Conservation (phyloP, 2,113 vertebrate species). For the Gobio gobio region DNA sequence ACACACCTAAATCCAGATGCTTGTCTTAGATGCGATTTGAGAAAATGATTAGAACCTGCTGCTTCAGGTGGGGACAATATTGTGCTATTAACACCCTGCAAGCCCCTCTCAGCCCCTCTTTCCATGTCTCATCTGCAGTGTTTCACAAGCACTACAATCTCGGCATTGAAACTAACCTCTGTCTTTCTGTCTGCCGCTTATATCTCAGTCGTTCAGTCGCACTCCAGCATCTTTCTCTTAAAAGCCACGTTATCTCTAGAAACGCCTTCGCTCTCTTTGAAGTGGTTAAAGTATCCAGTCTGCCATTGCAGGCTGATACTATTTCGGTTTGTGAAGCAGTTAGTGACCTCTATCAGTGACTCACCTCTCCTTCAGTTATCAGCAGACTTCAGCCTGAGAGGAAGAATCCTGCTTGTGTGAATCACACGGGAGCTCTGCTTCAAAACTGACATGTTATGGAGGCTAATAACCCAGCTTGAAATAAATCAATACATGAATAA, state of each 20-base stretch:
- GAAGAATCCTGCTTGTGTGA: conserved; percentile 15
- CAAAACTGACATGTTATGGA: conserved; percentile 8
- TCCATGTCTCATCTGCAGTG: background rate
- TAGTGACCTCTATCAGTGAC: conserved; percentile 42
- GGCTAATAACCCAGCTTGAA: conserved; percentile 22
- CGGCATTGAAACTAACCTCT: conserved; percentile 27
- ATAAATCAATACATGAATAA: background rate
- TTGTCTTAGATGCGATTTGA: conserved; percentile 32
- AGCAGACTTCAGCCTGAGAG: conserved; percentile 31
- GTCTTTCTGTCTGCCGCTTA: conserved; percentile 24
- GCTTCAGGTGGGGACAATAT: conserved; percentile 13
- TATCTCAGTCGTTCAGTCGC: conserved; percentile 56
- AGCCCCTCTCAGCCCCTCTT: background rate
- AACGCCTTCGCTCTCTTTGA: conserved; percentile 29
- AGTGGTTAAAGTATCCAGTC: conserved; percentile 38
- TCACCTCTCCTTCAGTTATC: conserved; percentile 28
- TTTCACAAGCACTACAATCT: conserved; percentile 1
- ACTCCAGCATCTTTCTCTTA: conserved; percentile 50
- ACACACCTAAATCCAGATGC: conserved; percentile 11
- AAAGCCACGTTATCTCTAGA: conserved; percentile 19
- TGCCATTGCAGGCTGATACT: conserved; percentile 23
- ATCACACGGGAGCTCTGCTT: conserved; percentile 8
- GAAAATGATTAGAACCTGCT: conserved; percentile 43
- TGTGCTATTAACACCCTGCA: background rate
- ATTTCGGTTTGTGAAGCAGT: conserved; percentile 44